A percentile compares a stretch with the other conserved stretches of the same genome.
phyloP scores from a whole-genome alignment of 30 jellyfish, hydroid and myxozoan species.

The Chrysaora quinquecirrha region DNA sequence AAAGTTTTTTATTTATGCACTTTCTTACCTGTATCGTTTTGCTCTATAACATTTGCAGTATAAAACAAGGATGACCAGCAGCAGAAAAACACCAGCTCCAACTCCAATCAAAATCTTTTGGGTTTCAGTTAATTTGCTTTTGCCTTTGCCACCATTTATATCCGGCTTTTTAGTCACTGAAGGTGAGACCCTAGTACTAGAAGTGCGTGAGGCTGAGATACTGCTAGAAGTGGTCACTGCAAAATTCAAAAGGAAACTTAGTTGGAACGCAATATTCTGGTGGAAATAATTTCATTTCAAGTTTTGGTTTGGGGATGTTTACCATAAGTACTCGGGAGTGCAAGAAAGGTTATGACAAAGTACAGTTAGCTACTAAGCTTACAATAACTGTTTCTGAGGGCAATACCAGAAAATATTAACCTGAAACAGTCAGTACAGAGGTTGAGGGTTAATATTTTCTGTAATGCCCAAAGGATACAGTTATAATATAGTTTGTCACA shows the following conservation, averaged over 20 bases:
- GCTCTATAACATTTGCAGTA: background rate
- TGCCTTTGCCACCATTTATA: background rate
- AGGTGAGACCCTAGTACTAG: background rate
- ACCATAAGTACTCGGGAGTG: background rate
- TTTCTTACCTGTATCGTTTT: background rate
- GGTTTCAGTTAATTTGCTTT: background rate
- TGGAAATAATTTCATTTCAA: too few relatives aligned
- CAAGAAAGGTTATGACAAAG: too few relatives aligned
- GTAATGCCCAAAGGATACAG: too few relatives aligned
- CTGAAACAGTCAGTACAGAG: too few relatives aligned
- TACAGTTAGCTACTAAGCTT: background rate
- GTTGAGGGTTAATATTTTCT: too few relatives aligned
- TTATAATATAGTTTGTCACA: too few relatives aligned
- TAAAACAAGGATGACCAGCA: background rate
- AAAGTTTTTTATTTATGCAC: background rate
- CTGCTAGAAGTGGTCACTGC: background rate
- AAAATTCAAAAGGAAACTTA: background rate
- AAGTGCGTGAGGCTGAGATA: background rate
- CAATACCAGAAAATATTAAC: too few relatives aligned
- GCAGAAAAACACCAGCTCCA: background rate
- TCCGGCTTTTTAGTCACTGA: background rate
- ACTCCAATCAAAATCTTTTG: background rate
- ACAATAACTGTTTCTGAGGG: too few relatives aligned
- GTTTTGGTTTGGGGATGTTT: too few relatives aligned
- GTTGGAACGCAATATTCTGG: background rate